Base-by-base conservation (phyloP, 2,888 invertebrate genomes). In the Drosophila imparisetae region DNA sequence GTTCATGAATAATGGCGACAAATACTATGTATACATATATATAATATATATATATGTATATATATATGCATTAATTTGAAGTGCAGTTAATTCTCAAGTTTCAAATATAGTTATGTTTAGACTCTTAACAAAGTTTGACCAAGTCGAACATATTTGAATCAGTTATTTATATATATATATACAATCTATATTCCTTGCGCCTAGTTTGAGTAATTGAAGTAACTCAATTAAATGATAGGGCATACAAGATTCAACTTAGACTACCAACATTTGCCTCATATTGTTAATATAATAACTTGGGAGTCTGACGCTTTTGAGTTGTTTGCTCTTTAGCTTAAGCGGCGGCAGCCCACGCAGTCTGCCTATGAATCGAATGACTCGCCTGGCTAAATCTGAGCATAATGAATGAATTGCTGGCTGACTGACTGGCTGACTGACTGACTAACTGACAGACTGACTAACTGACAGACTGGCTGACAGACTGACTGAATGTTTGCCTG, bases 341-440 rank as follows among this genome's bases (percentile, higher is more conserved):
- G 66, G 67, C 72, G 63, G 61, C 84, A 68, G 64, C 85, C 85
- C 85, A 85, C 85, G 85, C 85, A 85, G 90, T 88, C 89, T 85
- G 86, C 70, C 85, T 85, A 87, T 87, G 90, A 85, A 88, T 90
- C 88, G 86, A 86, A 71, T 78, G 90, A 88, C 83, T 88, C 74
- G 81, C 70, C 88, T 83, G 88, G 77, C 83, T 78, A 70, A 75
- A 67, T 68, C 82, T 75, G 70, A 70, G 80, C 89, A 87, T 85
- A 85, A 85, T 85, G 89, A 85, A 84, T 89, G 89, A 86, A 89
- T 77, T 80, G 86, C 75, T 86, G 1, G 55, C 38, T 38, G 13
- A 62, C 68, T 61, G 62, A 24, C 24, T 36, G 24, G 60, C 66
- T 61, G 58, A 32, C 32, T 54, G 54, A 53, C 36, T 59, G 32